Base-by-base conservation (phyloP, 2,113 vertebrate species). In the Grammomys dolichurus region DNA sequence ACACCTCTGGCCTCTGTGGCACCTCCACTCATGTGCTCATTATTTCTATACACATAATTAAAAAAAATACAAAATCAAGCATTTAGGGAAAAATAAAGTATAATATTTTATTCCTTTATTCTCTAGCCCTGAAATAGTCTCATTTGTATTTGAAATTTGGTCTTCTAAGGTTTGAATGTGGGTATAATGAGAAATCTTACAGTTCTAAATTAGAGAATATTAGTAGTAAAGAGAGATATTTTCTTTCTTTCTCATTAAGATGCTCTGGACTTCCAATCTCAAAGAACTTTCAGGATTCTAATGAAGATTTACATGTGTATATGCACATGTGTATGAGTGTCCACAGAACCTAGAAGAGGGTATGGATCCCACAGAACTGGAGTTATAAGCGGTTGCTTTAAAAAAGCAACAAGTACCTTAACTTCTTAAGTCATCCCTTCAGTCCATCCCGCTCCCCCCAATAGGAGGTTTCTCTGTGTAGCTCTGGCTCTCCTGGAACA, bases 91-190 rank as follows among this genome's bases (percentile, higher is more conserved):
- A 94, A 95, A 94, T 70, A 3, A 94, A 80, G 40, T 70, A 36
- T 85, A 80, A 3, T 3, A 80, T 69, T 7, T 86, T 70, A 78
- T 78, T 86, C 43, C 58, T 91, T 91, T 46, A 92, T 91, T 96
- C 89, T 91, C 63, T 65, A 97, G 92, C 80, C 36, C 88, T 93
- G 92, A 94, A 93, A 93, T 89, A 80, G 60, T 93, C 46, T 96
- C 54, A 85, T 72, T 80, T 96, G 16, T 51, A 54, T 93, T 82
- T 94, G 70, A 90, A 95, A 82, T 26, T 72, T 86, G 54, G 88
- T 85, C 78, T 95, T 96, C 54, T 82, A 94, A 90, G 75, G 77
- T 63, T 63, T 85, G n/a, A 97, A 67, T 60, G 54, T 63, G 43
- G 87, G 69, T 31, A 24, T 67, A 88, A 88, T 76, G 75, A 89